These are phyloP conservation scores for Psettodes erumei DNA, from an alignment of 2,113 vertebrate species.

Conservation along the genomic window DNA sequence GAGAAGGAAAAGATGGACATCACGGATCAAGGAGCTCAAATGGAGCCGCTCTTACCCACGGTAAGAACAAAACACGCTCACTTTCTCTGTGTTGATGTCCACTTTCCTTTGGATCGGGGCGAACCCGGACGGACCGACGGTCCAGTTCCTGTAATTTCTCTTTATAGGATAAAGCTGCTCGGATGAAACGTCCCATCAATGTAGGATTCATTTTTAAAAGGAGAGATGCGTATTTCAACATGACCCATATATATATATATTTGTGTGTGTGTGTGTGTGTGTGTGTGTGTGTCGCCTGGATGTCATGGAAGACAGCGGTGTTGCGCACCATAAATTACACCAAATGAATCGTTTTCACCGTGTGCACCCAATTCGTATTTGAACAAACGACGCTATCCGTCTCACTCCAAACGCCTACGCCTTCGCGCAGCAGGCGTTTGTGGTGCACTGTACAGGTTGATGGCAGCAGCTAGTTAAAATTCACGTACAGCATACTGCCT, in stretches of 20 bases:
- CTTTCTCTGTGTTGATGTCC: not conserved
- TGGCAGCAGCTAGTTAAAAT: constrained; percentile 2
- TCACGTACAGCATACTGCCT: not conserved
- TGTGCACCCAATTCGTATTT: constrained; percentile 4
- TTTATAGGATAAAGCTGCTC: constrained; percentile 6
- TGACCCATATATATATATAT: too few relatives aligned
- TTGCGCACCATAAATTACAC: constrained; percentile 29
- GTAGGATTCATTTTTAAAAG: not conserved
- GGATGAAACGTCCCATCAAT: not conserved
- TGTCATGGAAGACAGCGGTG: constrained; percentile 13
- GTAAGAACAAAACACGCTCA: constrained; percentile 78
- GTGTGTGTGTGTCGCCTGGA: not conserved
- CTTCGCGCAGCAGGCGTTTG: constrained; percentile 1
- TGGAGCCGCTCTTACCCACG: constrained; percentile 96
- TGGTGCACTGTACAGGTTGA: constrained; percentile 26
- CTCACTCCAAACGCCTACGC: not conserved
- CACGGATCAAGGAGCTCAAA: constrained; percentile 95
- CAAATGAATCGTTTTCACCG: not conserved
- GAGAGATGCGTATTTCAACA: not conserved
- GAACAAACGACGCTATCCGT: not conserved
- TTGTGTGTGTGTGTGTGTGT: too few relatives aligned
- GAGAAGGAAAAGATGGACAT: constrained; percentile 90
- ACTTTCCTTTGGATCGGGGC: not conserved
- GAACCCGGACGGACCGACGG: not conserved
- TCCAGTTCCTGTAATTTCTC: not conserved